phyloP scores from a whole-genome alignment of 2,888 invertebrate genomes.

The Caenorhabditis sulstoni region DNA sequence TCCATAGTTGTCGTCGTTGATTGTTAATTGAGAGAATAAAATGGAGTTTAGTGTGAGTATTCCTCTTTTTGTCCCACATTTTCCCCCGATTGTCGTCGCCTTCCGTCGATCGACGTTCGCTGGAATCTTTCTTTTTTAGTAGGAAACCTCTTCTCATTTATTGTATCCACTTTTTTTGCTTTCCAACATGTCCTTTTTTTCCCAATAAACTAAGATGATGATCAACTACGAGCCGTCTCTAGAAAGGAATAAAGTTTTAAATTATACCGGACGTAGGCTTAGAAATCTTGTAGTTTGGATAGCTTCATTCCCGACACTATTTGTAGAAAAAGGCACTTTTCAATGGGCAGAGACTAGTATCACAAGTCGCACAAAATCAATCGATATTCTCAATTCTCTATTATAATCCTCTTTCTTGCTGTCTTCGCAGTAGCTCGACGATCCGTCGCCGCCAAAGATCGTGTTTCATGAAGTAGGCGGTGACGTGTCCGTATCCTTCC shows the following conservation, averaged over 20 bases:
- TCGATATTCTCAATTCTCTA: not conserved
- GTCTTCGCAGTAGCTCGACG: constrained; percentile 31
- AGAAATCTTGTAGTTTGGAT: constrained; percentile 7
- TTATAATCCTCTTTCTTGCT: not conserved
- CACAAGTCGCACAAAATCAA: constrained; percentile 5
- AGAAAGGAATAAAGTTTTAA: constrained; percentile 11
- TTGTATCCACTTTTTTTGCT: constrained; percentile 14
- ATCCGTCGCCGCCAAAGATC: constrained; percentile 66
- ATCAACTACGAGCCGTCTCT: not conserved
- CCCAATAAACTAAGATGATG: constrained; percentile 33
- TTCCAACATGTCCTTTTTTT: constrained; percentile 13
- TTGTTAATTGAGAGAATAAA: constrained; percentile 58
- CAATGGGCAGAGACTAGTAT: constrained; percentile 21
- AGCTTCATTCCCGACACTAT: constrained; percentile 38
- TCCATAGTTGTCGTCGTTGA: constrained; percentile 40
- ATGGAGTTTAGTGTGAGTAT: constrained; percentile 46
- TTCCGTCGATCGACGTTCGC: constrained; percentile 10
- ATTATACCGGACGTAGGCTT: constrained; percentile 1
- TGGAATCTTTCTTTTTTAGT: constrained; percentile 19
- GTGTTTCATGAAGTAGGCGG: constrained; percentile 62
- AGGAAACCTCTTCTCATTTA: constrained; percentile 22
- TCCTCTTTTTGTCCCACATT: not conserved
- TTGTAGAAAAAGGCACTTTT: constrained; percentile 17
- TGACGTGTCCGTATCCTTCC: constrained; percentile 72
- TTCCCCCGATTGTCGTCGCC: constrained; percentile 15